Evolutionary conservation across 2,113 vertebrate genomes (phyloP), one percentile per base, ranked within the genome.

Genomic region (Rafetus swinhoei): DNA sequence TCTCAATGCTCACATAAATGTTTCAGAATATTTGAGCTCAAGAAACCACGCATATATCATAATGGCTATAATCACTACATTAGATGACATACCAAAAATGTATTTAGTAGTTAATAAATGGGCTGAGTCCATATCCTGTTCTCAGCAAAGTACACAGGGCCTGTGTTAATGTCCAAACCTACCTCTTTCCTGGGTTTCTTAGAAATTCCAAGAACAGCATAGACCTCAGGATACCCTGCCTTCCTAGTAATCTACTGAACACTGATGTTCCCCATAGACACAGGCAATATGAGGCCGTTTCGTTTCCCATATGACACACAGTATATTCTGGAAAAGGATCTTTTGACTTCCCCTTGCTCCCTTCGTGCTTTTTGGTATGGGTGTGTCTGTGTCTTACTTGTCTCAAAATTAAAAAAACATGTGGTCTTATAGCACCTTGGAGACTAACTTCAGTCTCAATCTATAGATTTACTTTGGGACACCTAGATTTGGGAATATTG

Each of bases 371-470:
- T 54, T n/a, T n/a, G 15, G 7, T 24, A 19, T 27, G n/a, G 4
- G 35, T 62, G 54, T 16, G 77, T 62, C 39, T 14, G 19, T 50
- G 45, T 45, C 72, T 76, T 21, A 45, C 39, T 39, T 39, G 21
- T 3, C 19, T 45, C 21, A 45, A 45, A 45, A 45, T 45, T 45
- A 6, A 45, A 45, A 45, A 45, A 45, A 45, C 39, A 45, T 45
- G 45, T 45, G 6, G 45, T 45, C 45, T 45, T 45, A 45, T 45
- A 45, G 45, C 45, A 45, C 45, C 45, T 45, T 45, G 45, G 45
- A 45, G 45, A 45, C 45, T 50, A 5, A 77, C 5, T 0, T 2
- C 14, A 12, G 11, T 32, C n/a, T n/a, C 39, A 35, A 35, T 19
- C 54, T 82, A 29, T 45, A 55, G 65, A 27, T 21, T 11, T 0